A percentile compares a stretch with the other conserved stretches of the same genome.
Evolutionary conservation across 2,113 vertebrate species (phyloP).

Genomic region (Gorsachius goisagi): DNA sequence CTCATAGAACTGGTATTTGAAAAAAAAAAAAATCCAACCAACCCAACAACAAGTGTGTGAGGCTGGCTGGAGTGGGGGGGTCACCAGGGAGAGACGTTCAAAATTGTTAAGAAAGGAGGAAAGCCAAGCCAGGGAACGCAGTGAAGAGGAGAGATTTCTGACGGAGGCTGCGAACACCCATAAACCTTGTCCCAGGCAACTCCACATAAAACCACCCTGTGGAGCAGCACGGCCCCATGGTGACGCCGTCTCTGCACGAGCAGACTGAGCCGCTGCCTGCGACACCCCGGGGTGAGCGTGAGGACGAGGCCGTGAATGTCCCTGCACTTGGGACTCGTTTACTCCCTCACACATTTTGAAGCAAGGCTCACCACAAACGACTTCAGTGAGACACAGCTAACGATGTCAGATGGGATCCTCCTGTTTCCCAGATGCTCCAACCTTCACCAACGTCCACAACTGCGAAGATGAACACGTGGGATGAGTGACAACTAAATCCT

Average conservation of each 20-base stretch:
- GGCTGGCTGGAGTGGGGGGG: background rate
- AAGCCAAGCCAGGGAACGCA: background rate
- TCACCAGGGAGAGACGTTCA: background rate
- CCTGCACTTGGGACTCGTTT: background rate
- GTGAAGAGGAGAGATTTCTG: background rate
- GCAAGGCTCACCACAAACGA: fast-evolving
- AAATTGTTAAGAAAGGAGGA: background rate
- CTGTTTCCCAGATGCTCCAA: background rate
- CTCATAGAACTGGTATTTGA: background rate
- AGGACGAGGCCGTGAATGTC: fast-evolving
- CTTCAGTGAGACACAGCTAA: fast-evolving
- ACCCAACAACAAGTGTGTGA: background rate
- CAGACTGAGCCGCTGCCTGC: fast-evolving
- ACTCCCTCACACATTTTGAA: fast-evolving
- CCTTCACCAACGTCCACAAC: fast-evolving
- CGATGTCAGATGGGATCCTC: fast-evolving
- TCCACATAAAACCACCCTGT: fast-evolving
- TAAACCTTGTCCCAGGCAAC: background rate
- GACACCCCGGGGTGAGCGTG: fast-evolving
- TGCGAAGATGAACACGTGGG: fast-evolving
- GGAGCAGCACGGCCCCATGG: fast-evolving
- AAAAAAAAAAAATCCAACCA: background rate
- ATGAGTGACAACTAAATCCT: background rate
- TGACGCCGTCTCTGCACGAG: fast-evolving
- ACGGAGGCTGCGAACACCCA: background rate